A percentile compares a stretch with the other conserved stretches of the same genome.
Conservation (phyloP, 2,888 invertebrate genomes). For the Archips crataeganus region DNA sequence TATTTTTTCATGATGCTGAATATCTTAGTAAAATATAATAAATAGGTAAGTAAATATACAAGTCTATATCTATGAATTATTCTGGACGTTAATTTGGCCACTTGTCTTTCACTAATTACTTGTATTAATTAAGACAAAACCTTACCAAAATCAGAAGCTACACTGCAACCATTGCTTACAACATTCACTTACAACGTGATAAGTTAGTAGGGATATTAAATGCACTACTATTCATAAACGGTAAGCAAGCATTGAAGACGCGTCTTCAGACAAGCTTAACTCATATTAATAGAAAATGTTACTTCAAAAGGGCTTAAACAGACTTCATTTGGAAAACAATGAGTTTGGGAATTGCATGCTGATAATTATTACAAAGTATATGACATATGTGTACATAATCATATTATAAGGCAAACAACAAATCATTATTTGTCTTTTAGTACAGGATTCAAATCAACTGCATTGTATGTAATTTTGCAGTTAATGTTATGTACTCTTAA, state of each 20-base stretch:
- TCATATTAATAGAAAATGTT: neutral
- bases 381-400: neutral
- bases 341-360: neutral
- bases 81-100: slow-evolving; percentile 84
- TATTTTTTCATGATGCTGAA: slow-evolving; percentile 26
- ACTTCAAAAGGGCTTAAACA: neutral
- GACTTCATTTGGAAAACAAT: neutral
- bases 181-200: slow-evolving; percentile 34
- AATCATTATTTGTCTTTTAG: neutral
- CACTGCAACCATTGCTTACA: slow-evolving; percentile 11
- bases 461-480: neutral
- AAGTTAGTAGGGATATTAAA: slow-evolving; percentile 30
- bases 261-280: neutral
- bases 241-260: slow-evolving; percentile 1
- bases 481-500: neutral
- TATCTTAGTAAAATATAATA: slow-evolving; percentile 41
- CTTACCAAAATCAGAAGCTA: slow-evolving; percentile 45
- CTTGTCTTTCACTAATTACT: slow-evolving; percentile 74
- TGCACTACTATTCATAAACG: slow-evolving; percentile 34
- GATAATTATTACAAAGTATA: neutral
- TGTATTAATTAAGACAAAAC: slow-evolving; percentile 62
- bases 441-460: neutral
- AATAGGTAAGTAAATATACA: slow-evolving; percentile 45
- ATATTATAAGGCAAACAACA: neutral
- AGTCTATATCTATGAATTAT: slow-evolving; percentile 52